Base-by-base conservation (phyloP, 2,888 invertebrate genomes). In the Ptilodon capucinus region DNA sequence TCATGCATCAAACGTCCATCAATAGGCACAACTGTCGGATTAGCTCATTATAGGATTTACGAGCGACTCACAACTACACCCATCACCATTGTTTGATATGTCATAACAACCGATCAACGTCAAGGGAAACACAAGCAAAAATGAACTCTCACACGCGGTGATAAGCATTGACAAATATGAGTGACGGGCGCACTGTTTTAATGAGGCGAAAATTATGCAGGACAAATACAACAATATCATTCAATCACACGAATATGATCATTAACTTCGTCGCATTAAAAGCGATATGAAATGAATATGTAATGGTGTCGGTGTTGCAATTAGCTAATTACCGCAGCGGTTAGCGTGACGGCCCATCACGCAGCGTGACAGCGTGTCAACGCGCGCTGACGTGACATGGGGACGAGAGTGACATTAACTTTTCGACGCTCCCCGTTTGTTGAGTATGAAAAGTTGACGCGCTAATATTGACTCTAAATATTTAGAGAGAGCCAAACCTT, bases 261-360 rank as follows among this genome's bases (percentile, higher is more conserved):
- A 41, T 19, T 57, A 45, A 17, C 0, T 0, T 14, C 0, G 19
- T n/a, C 8, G 4, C 13, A 16, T 41, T 54, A 54, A 41, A 45
- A 36, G 34, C 46, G 47, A 41, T 23, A 30, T 14, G 36, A 41
- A 42, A 44, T 40, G 48, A 13, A 40, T 9, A 25, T 36, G 42
- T 34, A 55, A 55, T 48, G 48, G 51, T 59, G 54, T 56, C 48
- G 48, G 50, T 64, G 67, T 65, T 64, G 77, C 83, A 84, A 85
- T 85, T 84, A 85, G 84, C 81, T 83, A 84, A 85, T 85, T 84
- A 84, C 74, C 65, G 67, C 60, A 54, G 57, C 49, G 54, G 59
- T 61, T 53, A 62, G 57, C 60, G 53, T 64, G 70, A 68, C 66
- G 52, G 49, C 51, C 49, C 52, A 51, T 69, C 68, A 63, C 57